Evolutionary conservation across 1,140 invertebrate species (phyloP).

Genomic region (Samia ricini): DNA sequence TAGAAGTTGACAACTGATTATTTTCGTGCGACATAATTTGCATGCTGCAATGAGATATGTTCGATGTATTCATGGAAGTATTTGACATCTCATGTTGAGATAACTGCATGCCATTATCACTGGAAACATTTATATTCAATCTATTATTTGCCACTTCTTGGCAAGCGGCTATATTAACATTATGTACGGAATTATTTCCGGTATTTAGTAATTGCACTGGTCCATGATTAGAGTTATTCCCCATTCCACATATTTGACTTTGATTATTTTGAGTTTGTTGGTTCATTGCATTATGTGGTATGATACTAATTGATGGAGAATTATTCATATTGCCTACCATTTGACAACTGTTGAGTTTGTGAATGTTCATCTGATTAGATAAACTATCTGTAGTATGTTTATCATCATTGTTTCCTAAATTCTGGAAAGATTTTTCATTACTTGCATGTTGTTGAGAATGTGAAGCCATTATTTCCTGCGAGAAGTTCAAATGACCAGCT

Average conservation of each 20-base stretch:
- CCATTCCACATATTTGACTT: conserved; percentile 63
- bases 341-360: conserved; percentile 70
- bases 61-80: conserved; percentile 45
- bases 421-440: conserved; percentile 68
- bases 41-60: conserved; percentile 59
- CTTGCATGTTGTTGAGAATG: conserved; percentile 66
- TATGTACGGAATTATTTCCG: conserved; percentile 59
- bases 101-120: conserved; percentile 46
- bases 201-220: conserved; percentile 63
- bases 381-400: conserved; percentile 57
- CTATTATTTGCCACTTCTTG: conserved; percentile 61
- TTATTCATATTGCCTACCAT: conserved; percentile 56
- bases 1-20: conserved; percentile 44
- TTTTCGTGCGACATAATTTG: conserved; percentile 64
- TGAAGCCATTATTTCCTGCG: conserved; percentile 71
- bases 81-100: conserved; percentile 53
- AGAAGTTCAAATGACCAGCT: conserved; percentile 68
- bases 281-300: conserved; percentile 63
- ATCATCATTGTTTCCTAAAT: conserved; percentile 54
- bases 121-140: conserved; percentile 43
- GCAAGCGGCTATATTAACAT: conserved; percentile 63
- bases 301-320: conserved; percentile 63
- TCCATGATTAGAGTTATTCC: conserved; percentile 50
- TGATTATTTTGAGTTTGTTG: conserved; percentile 58
- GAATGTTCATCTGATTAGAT: conserved; percentile 58